Conservation (phyloP, 2,888 invertebrate species). For the Ctena decussata region DNA sequence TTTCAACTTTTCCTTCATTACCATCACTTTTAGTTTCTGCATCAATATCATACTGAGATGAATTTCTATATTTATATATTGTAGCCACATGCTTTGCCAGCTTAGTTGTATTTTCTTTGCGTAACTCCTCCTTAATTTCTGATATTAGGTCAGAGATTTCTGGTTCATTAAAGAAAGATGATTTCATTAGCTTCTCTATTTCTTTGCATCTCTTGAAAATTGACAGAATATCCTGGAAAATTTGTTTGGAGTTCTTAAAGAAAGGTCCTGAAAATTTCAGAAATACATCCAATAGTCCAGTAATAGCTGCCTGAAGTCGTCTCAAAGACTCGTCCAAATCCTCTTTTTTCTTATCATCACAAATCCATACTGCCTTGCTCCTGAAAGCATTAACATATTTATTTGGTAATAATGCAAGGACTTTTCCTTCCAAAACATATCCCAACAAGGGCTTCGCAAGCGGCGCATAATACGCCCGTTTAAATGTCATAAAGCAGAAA, state of each 20-base stretch:
- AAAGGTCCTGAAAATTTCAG: slow-evolving; percentile 51
- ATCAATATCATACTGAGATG: neutral
- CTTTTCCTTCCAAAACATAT: no score
- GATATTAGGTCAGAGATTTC: slow-evolving; percentile 76
- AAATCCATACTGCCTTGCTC: slow-evolving; percentile 16
- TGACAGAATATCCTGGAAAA: slow-evolving; percentile 77
- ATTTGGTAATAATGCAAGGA: no score
- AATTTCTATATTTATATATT: slow-evolving; percentile 53
- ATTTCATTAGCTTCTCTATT: slow-evolving; percentile 80
- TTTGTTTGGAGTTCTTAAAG: slow-evolving; percentile 64
- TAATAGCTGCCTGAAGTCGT: slow-evolving; percentile 72
- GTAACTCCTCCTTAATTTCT: slow-evolving; percentile 73
- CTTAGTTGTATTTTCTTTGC: slow-evolving; percentile 76
- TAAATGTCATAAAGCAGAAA: no score
- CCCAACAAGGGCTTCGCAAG: no score
- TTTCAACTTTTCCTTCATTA: neutral
- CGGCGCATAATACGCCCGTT: no score
- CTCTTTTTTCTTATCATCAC: slow-evolving; percentile 70
- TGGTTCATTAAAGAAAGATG: slow-evolving; percentile 78
- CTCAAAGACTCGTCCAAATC: slow-evolving; percentile 76
- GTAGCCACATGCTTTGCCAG: slow-evolving; percentile 70
- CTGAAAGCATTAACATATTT: neutral
- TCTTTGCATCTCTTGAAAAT: slow-evolving; percentile 82
- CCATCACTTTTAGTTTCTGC: neutral
- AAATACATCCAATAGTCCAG: slow-evolving; percentile 75